Evolutionary conservation across 2,113 vertebrate genomes (phyloP).

Genomic region (Zosterops borbonicus): DNA sequence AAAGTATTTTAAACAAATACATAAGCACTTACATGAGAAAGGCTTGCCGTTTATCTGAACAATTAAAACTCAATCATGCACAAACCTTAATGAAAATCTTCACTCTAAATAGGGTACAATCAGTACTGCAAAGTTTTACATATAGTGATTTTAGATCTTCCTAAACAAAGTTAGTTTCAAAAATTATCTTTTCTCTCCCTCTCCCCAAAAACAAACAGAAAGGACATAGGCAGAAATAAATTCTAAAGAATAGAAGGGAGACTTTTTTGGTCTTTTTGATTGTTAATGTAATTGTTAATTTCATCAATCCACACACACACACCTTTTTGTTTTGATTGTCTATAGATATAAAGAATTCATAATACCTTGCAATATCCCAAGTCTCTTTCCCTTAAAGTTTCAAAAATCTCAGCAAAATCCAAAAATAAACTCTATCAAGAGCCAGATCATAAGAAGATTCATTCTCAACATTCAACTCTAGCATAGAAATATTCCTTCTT

Average conservation of each 20-base stretch:
- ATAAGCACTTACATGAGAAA: not conserved
- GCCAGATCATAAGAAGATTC: not conserved
- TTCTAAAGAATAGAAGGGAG: not conserved
- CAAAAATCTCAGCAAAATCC: not conserved
- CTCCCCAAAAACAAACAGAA: not conserved
- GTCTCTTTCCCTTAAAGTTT: not conserved
- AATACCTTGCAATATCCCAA: not conserved
- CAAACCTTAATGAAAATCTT: not conserved
- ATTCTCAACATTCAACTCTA: not conserved
- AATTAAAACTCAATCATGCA: not conserved
- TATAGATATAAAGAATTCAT: not conserved
- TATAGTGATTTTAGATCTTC: not conserved
- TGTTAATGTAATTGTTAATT: slow-evolving; percentile 21
- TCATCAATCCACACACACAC: not conserved
- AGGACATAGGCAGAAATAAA: not conserved
- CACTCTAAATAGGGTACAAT: not conserved
- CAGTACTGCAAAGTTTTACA: not conserved
- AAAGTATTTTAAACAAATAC: not conserved
- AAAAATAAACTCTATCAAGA: not conserved
- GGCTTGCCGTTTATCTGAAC: not conserved
- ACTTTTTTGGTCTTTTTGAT: not conserved
- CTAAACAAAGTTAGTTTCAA: not conserved
- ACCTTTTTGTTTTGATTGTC: not conserved
- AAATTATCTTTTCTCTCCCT: not conserved
- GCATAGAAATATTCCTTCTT: not conserved